Percentiles rank a stretch among this genome's conserved stretches.
Evolutionary conservation across 2,797 vertebrate genomes (phyloP).

Genomic region (Myripristis murdjan): DNA sequence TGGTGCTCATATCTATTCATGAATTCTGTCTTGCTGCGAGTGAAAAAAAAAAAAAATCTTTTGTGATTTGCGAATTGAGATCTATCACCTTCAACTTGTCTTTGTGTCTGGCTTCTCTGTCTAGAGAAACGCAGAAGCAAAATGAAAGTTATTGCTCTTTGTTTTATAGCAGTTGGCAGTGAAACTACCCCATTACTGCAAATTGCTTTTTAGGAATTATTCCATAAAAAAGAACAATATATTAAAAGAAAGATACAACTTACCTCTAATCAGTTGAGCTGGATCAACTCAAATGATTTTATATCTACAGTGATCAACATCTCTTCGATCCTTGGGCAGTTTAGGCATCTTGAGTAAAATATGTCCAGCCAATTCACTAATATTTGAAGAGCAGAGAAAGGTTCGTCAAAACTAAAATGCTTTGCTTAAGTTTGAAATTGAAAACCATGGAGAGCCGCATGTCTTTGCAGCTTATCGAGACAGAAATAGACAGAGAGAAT

Average conservation of each 20-base stretch:
- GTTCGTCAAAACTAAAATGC: neutral
- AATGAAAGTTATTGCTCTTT: constrained; percentile 1
- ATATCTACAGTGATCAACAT: constrained; percentile 1
- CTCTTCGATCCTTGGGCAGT: neutral
- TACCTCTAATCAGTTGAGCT: constrained; percentile 1
- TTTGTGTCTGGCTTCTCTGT: constrained; percentile 1
- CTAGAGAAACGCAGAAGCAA: constrained; percentile 4
- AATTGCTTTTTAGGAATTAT: neutral
- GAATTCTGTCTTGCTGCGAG: constrained; percentile 53
- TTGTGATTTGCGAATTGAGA: constrained; percentile 12
- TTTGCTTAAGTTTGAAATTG: neutral
- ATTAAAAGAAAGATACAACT: neutral
- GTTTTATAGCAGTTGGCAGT: constrained; percentile 4
- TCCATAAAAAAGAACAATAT: neutral
- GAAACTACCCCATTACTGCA: neutral
- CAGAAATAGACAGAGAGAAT: no score
- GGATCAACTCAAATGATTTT: no score
- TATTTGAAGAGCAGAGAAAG: neutral
- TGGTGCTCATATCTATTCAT: constrained; percentile 78
- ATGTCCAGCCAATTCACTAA: neutral
- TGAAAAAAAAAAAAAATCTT: constrained; percentile 30
- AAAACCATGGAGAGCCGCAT: neutral
- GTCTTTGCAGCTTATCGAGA: neutral
- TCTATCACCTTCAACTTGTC: constrained; percentile 29
- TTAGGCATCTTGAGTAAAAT: neutral